Evolutionary conservation across 2,113 vertebrate genomes (phyloP), one percentile per base, ranked within the genome.

Genomic region (Macaca nemestrina): DNA sequence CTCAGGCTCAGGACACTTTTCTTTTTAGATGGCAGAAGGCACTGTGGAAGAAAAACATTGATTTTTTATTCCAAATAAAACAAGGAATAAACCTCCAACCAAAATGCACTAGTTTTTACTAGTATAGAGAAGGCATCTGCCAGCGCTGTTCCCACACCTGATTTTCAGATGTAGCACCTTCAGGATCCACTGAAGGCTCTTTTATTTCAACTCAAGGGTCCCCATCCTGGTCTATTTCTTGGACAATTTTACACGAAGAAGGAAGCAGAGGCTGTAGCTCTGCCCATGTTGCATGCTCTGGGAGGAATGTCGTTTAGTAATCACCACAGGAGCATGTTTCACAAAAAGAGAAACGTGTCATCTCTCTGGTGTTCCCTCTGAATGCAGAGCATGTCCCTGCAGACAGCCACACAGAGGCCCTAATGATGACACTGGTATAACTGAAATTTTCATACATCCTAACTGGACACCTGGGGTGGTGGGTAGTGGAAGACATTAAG

Each of bases 241-340:
- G 50, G 43, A 48, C 23, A 32, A 32, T 72, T 79, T 97, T 64
- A 67, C n/a, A 25, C 13, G 5, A n/a, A 85, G n/a, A 72, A 94
- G 45, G 35, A 72, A 67, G 20, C 30, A 32, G 64, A 67, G 70
- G 30, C 48, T 6, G 1, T 23, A 8, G 22, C 64, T 50, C 48
- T 52, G 43, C 32, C 68, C 27, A 16, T 9, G 67, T 23, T 14
- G 6, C 2, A 0, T 45, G 5, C 48, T 55, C 57, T 80, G 30
- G 55, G 67, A 90, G 59, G n/a, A 83, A 43, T 3, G 4, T 1
- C 2, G 7, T 32, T 23, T 25, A 43, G 55, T 8, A 18, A 18
- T 59, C 38, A 20, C 20, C 16, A 30, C 8, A 61, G 25, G 32
- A 16, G 6, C 64, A 35, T 12, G 6, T 40, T 22, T 82, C 72